These are phyloP conservation scores for Actenoides lindsayi DNA, from an alignment of 2,113 vertebrate genomes.

Conservation along the genomic window DNA sequence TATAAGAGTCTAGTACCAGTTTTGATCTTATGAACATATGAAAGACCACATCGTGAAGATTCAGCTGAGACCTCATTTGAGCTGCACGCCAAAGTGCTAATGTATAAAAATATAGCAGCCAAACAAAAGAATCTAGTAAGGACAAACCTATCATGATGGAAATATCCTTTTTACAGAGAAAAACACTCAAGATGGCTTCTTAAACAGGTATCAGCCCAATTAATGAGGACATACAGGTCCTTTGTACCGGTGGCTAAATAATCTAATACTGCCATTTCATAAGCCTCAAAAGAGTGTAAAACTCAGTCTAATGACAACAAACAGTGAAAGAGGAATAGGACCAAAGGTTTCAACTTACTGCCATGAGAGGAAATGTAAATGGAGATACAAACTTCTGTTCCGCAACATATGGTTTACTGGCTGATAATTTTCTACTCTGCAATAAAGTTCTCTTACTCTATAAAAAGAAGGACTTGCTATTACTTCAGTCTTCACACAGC, in stretches of 20 bases:
- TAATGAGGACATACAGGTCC: not conserved
- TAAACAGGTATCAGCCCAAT: not conserved
- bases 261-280: not conserved
- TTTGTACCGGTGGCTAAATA: not conserved
- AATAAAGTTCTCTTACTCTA: not conserved
- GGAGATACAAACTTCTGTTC: not conserved
- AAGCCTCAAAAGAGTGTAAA: not conserved
- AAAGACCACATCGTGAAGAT: not conserved
- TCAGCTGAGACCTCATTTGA: not conserved
- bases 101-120: not conserved
- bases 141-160: not conserved
- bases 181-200: not conserved
- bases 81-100: not conserved
- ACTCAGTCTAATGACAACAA: not conserved
- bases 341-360: not conserved
- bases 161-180: not conserved
- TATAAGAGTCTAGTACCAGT: not conserved
- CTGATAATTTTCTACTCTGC: not conserved
- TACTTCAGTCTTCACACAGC: not conserved
- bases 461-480: not conserved
- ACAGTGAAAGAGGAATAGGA: not conserved
- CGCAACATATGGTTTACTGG: not conserved
- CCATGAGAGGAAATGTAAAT: not conserved
- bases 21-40: not conserved
- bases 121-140: not conserved